These are phyloP conservation scores for Porites lobata DNA, from an alignment of 92 coral and sea anemone genomes.

Conservation along the genomic window DNA sequence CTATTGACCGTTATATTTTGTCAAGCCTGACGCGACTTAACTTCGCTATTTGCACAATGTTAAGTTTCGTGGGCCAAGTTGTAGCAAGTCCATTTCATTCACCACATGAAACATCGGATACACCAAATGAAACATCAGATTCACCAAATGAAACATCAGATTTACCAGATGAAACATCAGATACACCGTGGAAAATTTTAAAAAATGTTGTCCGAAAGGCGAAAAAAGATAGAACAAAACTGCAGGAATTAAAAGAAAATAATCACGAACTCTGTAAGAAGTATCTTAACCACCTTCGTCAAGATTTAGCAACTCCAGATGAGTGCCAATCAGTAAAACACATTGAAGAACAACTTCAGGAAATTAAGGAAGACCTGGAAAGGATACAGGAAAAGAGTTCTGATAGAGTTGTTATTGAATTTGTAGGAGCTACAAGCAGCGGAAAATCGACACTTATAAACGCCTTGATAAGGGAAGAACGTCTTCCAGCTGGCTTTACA, in stretches of 20 bases:
- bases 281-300: neutral
- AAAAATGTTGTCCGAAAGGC: no score
- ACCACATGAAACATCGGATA: no score
- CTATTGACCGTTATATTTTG: no score
- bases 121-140: no score
- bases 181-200: neutral
- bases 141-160: no score
- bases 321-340: neutral
- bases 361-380: neutral
- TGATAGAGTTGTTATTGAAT: neutral
- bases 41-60: no score
- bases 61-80: no score
- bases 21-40: no score
- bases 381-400: neutral
- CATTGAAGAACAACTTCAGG: neutral
- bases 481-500: neutral
- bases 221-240: neutral
- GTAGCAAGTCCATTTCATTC: no score
- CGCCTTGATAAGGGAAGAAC: neutral
- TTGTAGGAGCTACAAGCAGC: conserved; percentile 14
- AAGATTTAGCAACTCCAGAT: neutral
- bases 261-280: neutral
- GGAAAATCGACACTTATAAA: conserved; percentile 13
- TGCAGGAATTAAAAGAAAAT: neutral
- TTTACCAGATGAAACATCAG: no score